Evolutionary conservation across 2,797 vertebrate species (phyloP).

Genomic region (Psittacula derbiana): DNA sequence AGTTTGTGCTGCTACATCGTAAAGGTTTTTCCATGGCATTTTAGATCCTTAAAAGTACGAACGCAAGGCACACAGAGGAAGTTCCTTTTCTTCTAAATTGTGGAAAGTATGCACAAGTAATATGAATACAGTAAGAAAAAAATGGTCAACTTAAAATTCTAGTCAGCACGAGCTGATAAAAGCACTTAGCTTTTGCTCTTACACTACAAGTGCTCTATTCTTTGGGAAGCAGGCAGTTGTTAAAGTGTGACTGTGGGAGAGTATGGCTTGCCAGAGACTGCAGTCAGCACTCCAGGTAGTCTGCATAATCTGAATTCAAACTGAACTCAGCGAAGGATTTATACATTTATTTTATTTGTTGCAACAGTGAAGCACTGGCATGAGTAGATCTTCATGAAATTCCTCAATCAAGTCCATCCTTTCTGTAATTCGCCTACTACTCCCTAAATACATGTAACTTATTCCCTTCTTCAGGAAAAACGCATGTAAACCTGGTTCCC

Average conservation of each 20-base stretch:
- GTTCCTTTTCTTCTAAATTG: not conserved
- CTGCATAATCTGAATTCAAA: slow-evolving; percentile 1
- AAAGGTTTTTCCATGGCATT: not conserved
- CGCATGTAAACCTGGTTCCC: not conserved
- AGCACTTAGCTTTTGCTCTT: not conserved
- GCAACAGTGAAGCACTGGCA: not conserved
- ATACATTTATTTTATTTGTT: not conserved
- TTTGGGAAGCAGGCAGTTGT: not conserved
- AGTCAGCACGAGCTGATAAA: not conserved
- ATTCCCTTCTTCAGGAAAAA: not conserved
- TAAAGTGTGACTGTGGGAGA: not conserved
- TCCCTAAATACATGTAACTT: not conserved
- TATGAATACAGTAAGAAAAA: not conserved
- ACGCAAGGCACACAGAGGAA: not conserved
- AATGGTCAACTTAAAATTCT: not conserved
- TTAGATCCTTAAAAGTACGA: not conserved
- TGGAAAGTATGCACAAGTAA: not conserved
- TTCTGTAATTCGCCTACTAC: not conserved
- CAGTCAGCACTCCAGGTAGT: not conserved
- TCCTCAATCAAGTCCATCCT: not conserved
- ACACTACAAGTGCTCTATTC: not conserved
- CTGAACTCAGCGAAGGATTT: not conserved
- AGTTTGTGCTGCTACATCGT: not conserved
- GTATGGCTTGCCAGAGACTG: not conserved
- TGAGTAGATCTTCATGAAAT: not conserved